These are phyloP conservation scores for Rhynchotus rufescens DNA, from an alignment of 2,797 vertebrate genomes.

Conservation along the genomic window DNA sequence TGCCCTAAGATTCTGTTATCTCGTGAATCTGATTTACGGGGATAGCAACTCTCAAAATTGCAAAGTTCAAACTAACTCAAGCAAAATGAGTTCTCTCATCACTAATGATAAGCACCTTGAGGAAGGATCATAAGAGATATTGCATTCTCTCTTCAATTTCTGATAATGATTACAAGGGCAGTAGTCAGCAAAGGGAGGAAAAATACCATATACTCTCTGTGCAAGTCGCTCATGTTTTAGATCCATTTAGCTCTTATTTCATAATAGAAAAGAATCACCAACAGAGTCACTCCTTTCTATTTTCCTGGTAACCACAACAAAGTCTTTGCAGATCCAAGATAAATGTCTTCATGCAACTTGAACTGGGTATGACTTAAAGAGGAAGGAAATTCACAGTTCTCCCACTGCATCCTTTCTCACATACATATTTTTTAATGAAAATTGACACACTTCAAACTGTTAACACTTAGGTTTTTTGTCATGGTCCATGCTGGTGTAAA, in stretches of 20 bases:
- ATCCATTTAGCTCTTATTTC: background rate
- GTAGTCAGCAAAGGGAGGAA: slow-evolving; percentile 10
- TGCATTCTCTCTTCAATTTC: slow-evolving; percentile 15
- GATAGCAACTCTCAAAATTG: slow-evolving; percentile 17
- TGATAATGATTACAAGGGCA: background rate
- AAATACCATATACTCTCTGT: background rate
- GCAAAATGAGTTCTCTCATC: slow-evolving; percentile 40
- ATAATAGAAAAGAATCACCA: background rate
- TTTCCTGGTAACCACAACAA: slow-evolving; percentile 23
- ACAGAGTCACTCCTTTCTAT: background rate
- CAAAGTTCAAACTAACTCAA: slow-evolving; percentile 2
- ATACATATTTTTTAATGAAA: background rate
- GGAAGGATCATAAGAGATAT: slow-evolving; percentile 4
- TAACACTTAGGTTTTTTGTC: background rate
- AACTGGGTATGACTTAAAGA: background rate
- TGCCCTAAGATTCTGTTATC: background rate
- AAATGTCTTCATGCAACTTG: background rate
- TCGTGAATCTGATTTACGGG: slow-evolving; percentile 31
- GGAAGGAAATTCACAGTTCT: background rate
- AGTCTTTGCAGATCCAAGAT: background rate
- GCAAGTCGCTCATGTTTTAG: slow-evolving; percentile 3
- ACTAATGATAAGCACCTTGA: slow-evolving; percentile 24
- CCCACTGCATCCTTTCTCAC: background rate
- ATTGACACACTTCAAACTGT: background rate
- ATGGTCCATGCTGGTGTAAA: background rate